Percentiles rank a stretch among this genome's conserved stretches.
phyloP scores from a whole-genome alignment of 2,113 vertebrate genomes.

The Halichoeres trimaculatus region DNA sequence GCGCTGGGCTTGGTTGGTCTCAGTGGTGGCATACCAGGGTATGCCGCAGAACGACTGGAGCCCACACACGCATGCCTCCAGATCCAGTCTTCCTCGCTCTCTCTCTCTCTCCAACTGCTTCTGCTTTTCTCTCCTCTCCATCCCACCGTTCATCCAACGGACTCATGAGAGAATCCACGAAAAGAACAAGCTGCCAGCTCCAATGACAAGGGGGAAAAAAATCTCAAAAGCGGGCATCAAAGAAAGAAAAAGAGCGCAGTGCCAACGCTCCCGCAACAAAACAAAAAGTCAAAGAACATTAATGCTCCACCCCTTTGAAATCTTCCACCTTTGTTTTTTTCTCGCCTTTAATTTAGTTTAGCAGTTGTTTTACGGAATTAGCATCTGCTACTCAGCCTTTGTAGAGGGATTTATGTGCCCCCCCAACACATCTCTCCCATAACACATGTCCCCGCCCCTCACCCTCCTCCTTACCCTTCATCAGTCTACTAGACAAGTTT shows the following conservation, averaged over 20 bases:
- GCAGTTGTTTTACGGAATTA: constrained; percentile 78
- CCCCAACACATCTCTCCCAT: constrained; percentile 62
- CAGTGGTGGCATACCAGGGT: constrained; percentile 75
- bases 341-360: constrained; percentile 74
- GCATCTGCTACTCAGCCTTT: constrained; percentile 74
- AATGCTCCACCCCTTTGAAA: constrained; percentile 62
- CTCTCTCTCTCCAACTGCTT: constrained; percentile 51
- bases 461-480: constrained; percentile 63
- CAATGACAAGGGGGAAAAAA: constrained; percentile 51
- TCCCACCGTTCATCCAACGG: constrained; percentile 65
- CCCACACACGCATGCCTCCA: constrained; percentile 68
- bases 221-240: constrained; percentile 58
- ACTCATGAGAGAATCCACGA: constrained; percentile 67
- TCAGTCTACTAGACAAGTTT: constrained; percentile 76
- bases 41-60: constrained; percentile 61
- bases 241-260: constrained; percentile 45
- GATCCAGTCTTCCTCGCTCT: constrained; percentile 67
- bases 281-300: constrained; percentile 61
- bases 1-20: constrained; percentile 52
- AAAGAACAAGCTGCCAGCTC: constrained; percentile 68
- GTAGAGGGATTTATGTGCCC: constrained; percentile 74
- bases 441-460: constrained; percentile 63
- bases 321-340: constrained; percentile 65
- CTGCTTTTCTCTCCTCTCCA: constrained; percentile 60
- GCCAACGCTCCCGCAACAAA: constrained; percentile 53